These are phyloP conservation scores for Anas bahamensis DNA, from an alignment of 2,797 vertebrate species.

Conservation along the genomic window DNA sequence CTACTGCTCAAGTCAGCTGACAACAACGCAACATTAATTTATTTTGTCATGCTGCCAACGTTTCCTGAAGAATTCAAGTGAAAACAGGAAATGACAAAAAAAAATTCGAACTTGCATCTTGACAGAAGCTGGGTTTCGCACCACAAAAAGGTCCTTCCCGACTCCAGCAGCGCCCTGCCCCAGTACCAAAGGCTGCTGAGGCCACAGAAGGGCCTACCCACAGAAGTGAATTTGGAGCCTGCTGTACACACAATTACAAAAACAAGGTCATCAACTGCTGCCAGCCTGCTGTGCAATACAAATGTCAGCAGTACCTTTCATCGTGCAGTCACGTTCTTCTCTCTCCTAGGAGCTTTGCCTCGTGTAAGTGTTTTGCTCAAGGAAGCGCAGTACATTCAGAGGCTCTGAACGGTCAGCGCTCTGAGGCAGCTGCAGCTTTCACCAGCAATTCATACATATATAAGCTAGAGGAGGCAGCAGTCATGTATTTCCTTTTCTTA, in stretches of 20 bases:
- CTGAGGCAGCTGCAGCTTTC: not conserved
- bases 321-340: not conserved
- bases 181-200: not conserved
- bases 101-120: not conserved
- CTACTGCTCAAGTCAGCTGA: not conserved
- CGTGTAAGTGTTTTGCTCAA: not conserved
- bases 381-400: not conserved
- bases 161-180: not conserved
- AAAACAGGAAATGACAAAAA: not conserved
- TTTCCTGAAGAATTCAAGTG: not conserved
- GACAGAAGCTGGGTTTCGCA: not conserved
- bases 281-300: not conserved
- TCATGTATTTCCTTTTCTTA: not conserved
- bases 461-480: not conserved
- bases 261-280: not conserved
- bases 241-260: not conserved
- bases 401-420: not conserved
- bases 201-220: not conserved
- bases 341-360: not conserved
- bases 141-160: not conserved
- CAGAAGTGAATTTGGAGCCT: not conserved
- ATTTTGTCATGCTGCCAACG: not conserved
- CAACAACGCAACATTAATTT: rapidly evolving
- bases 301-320: not conserved
- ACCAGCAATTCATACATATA: not conserved